Evolutionary conservation across 2,888 invertebrate species (phyloP), one percentile per base, ranked within the genome.

Genomic region (Mythimna vitellina): DNA sequence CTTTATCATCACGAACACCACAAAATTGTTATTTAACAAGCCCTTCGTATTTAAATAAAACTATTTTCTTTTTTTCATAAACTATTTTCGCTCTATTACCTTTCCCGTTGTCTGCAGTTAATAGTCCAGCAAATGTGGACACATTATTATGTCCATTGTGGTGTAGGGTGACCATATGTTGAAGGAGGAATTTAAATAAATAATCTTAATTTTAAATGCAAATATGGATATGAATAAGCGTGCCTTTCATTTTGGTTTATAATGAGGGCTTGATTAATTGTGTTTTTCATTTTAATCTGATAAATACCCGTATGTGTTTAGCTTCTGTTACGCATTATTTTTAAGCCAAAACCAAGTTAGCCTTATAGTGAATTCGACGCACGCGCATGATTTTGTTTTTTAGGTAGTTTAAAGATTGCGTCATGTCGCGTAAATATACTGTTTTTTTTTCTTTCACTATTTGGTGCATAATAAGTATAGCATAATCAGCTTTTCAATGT

Each of bases 71-170:
- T 83, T 88, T 81, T 68, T 56, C 51, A 76, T 76, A 80, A 70
- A 83, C 80, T 70, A 83, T 83, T 73, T 85, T 87, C 88, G 89
- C 83, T 90, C 89, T 85, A 89, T 87, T 92, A 89, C 89, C 86
- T 86, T 82, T 78, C 20, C 70, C 61, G 81, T 90, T 92, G 93
- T 93, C 87, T 86, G 76, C 57, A 81, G 87, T 91, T 93, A 94
- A 94, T 93, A 90, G 91, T 83, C 91, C 93, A 89, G 88, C 84
- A 93, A 94, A 93, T 91, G 93, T 93, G 91, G 92, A 87, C 92
- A 91, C 90, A 91, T 93, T 93, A 82, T 81, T 81, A 54, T 63
- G 70, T 65, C 49, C 74, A 86, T 75, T 85, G 84, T 82, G 49
- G 14, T 1, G 42, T 86, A 89, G 87, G 89, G 91, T 91, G 88